Conservation (phyloP, 2,797 vertebrate species). For the Menidia menidia region DNA sequence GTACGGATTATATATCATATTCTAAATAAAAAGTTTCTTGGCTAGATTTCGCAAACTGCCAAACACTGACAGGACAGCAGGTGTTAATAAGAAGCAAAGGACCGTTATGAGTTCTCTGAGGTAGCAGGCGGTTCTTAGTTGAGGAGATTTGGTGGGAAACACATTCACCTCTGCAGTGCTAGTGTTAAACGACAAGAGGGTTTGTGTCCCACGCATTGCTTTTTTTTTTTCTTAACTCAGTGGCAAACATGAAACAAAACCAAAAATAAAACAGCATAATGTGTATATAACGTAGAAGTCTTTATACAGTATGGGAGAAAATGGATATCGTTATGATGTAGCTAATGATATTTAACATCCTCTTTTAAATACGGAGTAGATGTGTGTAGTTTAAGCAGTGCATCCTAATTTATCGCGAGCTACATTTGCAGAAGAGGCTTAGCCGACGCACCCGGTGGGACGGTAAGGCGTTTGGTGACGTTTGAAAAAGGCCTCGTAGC, state of each 20-base stretch:
- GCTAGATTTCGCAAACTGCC: slow-evolving; percentile 14
- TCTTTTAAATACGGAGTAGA: slow-evolving; percentile 8
- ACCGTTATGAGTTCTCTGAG: slow-evolving; percentile 61
- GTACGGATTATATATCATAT: neutral
- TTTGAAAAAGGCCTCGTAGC: slow-evolving; percentile 31
- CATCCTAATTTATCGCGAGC: slow-evolving; percentile 16
- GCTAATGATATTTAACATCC: slow-evolving; percentile 9
- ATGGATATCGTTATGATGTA: slow-evolving; percentile 13
- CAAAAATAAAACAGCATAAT: slow-evolving; percentile 20
- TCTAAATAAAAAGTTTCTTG: neutral
- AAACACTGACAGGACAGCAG: slow-evolving; percentile 34
- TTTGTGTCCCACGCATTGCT: slow-evolving; percentile 20
- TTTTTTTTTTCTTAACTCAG: slow-evolving; percentile 12
- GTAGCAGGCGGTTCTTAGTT: slow-evolving; percentile 67
- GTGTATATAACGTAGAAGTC: slow-evolving; percentile 5
- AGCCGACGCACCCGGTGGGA: slow-evolving; percentile 26
- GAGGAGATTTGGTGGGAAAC: slow-evolving; percentile 47
- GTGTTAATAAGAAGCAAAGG: slow-evolving; percentile 36
- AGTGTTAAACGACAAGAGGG: slow-evolving; percentile 23
- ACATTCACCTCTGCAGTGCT: slow-evolving; percentile 26
- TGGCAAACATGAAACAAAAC: slow-evolving; percentile 20
- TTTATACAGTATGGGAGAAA: slow-evolving; percentile 8
- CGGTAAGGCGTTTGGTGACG: slow-evolving; percentile 44
- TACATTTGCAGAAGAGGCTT: slow-evolving; percentile 34
- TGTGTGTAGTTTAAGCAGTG: slow-evolving; percentile 8